These are phyloP conservation scores for Amazonetta brasiliensis DNA, from an alignment of 2,797 vertebrate species.

Conservation along the genomic window DNA sequence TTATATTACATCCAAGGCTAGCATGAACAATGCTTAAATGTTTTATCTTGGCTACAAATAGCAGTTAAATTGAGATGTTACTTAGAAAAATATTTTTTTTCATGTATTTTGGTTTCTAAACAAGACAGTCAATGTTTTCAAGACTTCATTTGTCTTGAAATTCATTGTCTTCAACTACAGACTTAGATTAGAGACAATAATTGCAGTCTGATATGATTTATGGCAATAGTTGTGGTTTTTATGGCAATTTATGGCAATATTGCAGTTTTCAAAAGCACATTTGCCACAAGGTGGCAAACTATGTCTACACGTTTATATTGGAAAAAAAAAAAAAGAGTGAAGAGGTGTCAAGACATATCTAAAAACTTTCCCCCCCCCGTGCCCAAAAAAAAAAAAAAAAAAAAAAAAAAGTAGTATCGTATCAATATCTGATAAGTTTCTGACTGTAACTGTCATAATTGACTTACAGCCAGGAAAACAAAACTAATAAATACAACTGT, in stretches of 20 bases:
- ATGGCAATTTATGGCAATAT: background rate
- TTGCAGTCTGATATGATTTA: background rate
- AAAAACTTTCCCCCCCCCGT: background rate
- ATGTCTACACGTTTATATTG: slow-evolving; percentile 15
- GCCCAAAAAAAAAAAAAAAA: background rate
- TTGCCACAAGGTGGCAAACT: slow-evolving; percentile 82
- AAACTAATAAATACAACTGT: background rate
- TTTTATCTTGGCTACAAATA: background rate
- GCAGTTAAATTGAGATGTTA: background rate
- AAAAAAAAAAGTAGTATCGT: background rate
- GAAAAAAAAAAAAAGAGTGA: background rate
- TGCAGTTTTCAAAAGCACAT: background rate
- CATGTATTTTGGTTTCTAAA: background rate
- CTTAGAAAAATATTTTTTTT: background rate
- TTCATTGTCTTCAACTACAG: background rate
- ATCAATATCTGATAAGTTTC: background rate
- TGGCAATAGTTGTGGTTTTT: background rate
- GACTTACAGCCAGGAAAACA: background rate
- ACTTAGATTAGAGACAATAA: background rate
- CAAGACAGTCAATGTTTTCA: background rate
- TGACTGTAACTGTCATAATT: background rate
- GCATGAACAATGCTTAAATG: background rate
- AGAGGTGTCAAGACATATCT: background rate
- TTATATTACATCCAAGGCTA: background rate
- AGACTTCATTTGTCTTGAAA: background rate